Percentiles rank a stretch among this genome's conserved stretches.
These are phyloP conservation scores for Bufotes viridis DNA, from an alignment of 2,797 vertebrate species.

Conservation along the genomic window DNA sequence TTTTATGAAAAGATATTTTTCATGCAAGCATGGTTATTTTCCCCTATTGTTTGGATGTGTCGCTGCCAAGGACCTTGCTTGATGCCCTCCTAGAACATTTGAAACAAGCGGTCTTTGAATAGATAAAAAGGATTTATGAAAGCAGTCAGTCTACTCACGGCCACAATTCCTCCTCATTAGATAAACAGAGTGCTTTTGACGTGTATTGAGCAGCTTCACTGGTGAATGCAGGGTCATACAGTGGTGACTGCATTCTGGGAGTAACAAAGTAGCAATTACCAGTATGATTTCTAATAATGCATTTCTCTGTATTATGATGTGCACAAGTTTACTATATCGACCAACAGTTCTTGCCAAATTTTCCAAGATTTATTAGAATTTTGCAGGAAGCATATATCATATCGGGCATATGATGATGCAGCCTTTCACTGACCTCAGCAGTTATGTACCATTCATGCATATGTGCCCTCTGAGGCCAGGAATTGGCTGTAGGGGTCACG, in stretches of 20 bases:
- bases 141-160: neutral
- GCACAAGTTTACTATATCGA: too few relatives aligned
- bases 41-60: constrained; percentile 44
- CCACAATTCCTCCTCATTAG: constrained; percentile 37
- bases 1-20: constrained; percentile 51
- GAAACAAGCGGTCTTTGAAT: constrained; percentile 36
- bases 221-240: neutral
- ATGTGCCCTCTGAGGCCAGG: too few relatives aligned
- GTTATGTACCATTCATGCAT: too few relatives aligned
- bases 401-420: too few relatives aligned
- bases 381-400: too few relatives aligned
- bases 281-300: too few relatives aligned
- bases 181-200: constrained; percentile 8
- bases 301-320: too few relatives aligned
- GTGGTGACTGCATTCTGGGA: neutral
- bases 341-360: too few relatives aligned
- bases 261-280: neutral
- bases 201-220: neutral
- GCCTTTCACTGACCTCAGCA: too few relatives aligned
- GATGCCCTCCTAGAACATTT: constrained; percentile 37
- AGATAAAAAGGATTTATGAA: constrained; percentile 31
- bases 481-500: too few relatives aligned
- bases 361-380: too few relatives aligned
- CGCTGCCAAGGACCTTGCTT: constrained; percentile 48
- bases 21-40: constrained; percentile 45